Percentiles rank a stretch among this genome's conserved stretches.
phyloP scores from a whole-genome alignment of 2,888 invertebrate species.

The Eueremaeus valkanovi region DNA sequence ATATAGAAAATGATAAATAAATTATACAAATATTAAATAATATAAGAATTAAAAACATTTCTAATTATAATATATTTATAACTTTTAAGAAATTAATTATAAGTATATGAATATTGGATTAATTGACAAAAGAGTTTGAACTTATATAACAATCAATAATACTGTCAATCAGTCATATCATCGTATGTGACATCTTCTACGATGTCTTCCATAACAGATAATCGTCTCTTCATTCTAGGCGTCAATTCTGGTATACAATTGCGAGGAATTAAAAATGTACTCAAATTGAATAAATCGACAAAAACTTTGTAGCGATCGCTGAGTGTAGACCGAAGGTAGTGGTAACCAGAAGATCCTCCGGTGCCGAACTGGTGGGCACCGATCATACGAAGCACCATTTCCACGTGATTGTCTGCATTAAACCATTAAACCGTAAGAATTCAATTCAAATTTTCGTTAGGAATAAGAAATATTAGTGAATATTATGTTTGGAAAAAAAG shows the following conservation, averaged over 20 bases:
- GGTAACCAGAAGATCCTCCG: conserved; percentile 97
- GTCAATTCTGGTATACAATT: conserved; percentile 83
- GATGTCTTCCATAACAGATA: conserved; percentile 54
- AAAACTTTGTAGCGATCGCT: conserved; percentile 99
- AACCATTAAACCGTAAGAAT: no score
- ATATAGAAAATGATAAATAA: no score
- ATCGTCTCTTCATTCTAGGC: conserved; percentile 70
- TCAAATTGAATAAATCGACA: conserved; percentile 92
- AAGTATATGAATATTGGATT: no score
- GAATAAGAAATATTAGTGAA: no score
- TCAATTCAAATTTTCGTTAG: no score
- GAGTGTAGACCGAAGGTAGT: conserved; percentile 90
- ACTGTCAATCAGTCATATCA: neutral
- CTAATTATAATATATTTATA: no score
- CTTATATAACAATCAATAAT: neutral
- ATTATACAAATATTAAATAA: no score
- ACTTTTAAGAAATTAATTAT: no score
- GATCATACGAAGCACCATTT: conserved; percentile 98
- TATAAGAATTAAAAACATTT: no score
- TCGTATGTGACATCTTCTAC: neutral
- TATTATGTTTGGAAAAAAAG: neutral
- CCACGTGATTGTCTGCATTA: conserved; percentile 84
- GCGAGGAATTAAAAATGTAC: conserved; percentile 91
- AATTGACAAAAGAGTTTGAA: neutral
- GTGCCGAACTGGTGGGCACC: conserved; percentile 94